These are phyloP conservation scores for Cryptocephalus moraei DNA, from an alignment of 2,888 invertebrate genomes.

Conservation along the genomic window DNA sequence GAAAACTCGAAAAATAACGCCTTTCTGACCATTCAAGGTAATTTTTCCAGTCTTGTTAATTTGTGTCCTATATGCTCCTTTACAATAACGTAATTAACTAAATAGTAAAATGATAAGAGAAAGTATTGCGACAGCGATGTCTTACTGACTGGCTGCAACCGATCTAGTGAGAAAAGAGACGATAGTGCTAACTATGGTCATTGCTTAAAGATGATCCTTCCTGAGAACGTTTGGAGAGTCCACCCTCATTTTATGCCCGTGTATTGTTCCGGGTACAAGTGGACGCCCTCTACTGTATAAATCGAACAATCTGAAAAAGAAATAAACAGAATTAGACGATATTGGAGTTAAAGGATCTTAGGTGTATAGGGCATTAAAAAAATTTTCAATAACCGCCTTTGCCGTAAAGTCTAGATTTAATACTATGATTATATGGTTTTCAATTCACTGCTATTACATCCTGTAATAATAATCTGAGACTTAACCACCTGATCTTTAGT, in stretches of 20 bases:
- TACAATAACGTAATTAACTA: conserved; percentile 4
- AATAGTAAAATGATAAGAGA: conserved; percentile 7
- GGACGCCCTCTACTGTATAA: conserved; percentile 88
- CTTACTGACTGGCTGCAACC: conserved; percentile 1
- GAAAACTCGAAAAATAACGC: no score
- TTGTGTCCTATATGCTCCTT: conserved; percentile 1
- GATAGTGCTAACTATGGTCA: conserved; percentile 9
- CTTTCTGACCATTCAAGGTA: conserved; percentile 4
- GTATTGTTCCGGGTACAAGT: conserved; percentile 71
- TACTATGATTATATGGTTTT: no score
- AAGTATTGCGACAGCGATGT: conserved; percentile 13
- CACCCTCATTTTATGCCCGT: conserved; percentile 31
- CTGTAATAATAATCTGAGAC: no score
- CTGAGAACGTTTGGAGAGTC: conserved; percentile 25
- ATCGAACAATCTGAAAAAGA: conserved; percentile 91
- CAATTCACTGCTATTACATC: no score
- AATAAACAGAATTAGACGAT: conserved; percentile 21
- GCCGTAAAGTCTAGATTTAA: no score
- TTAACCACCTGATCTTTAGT: no score
- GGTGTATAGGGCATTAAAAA: no score
- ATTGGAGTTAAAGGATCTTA: background rate
- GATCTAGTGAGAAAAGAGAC: background rate
- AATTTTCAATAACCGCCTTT: no score
- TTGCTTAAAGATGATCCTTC: conserved; percentile 21
- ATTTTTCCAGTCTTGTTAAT: conserved; percentile 3